These are phyloP conservation scores for Himalopsyche anomala DNA, from an alignment of 2,888 invertebrate genomes.

Conservation along the genomic window DNA sequence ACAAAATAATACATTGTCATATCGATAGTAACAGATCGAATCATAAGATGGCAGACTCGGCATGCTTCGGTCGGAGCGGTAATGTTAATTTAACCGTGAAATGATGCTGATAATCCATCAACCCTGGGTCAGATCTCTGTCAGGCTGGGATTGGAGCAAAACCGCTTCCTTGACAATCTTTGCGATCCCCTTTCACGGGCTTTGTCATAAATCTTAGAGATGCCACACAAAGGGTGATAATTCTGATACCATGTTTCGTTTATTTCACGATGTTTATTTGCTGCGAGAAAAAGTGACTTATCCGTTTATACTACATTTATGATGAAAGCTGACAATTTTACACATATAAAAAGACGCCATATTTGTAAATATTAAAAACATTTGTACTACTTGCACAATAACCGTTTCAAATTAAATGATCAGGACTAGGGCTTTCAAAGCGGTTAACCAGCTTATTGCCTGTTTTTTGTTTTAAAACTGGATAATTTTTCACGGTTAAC, in stretches of 20 bases:
- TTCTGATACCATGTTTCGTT: background rate
- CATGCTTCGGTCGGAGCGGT: background rate
- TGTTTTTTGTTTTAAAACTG: no score
- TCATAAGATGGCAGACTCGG: conserved; percentile 1
- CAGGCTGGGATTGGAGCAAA: background rate
- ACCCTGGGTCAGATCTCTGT: background rate
- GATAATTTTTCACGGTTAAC: no score
- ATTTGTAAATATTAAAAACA: no score
- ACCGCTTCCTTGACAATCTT: conserved; percentile 20
- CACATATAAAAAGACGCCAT: no score
- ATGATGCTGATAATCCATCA: conserved; percentile 41
- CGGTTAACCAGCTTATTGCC: no score
- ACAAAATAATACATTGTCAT: conserved; percentile 9
- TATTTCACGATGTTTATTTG: no score
- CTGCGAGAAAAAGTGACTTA: no score
- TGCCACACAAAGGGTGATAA: conserved; percentile 9
- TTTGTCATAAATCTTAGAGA: conserved; percentile 20
- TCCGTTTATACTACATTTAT: no score
- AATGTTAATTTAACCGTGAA: conserved; percentile 46
- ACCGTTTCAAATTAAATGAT: no score
- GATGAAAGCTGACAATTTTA: no score
- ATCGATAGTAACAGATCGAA: conserved; percentile 12
- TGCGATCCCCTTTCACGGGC: conserved; percentile 6
- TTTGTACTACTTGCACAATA: no score
- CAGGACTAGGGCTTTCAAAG: no score